These are phyloP conservation scores for Busseola fusca DNA, from an alignment of 2,888 invertebrate genomes.

Conservation along the genomic window DNA sequence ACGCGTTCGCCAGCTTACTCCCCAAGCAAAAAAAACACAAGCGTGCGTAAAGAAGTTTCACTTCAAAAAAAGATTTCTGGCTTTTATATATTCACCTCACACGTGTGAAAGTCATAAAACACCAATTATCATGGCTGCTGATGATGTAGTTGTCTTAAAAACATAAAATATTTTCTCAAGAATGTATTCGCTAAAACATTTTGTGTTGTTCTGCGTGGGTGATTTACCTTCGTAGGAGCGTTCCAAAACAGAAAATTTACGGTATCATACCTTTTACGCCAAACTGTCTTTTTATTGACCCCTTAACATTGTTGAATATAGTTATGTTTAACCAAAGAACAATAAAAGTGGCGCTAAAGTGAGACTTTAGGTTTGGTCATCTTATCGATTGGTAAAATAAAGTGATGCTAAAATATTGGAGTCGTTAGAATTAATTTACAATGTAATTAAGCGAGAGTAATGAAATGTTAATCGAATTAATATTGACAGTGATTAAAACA, in stretches of 20 bases:
- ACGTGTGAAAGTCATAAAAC: constrained; percentile 32
- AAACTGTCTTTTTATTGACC: constrained; percentile 50
- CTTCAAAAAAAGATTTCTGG: too few relatives aligned
- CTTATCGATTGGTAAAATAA: constrained; percentile 17
- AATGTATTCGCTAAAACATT: constrained; percentile 22
- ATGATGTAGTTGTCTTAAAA: constrained; percentile 24
- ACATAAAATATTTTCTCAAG: constrained; percentile 10
- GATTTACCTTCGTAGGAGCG: constrained; percentile 42
- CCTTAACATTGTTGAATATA: constrained; percentile 15
- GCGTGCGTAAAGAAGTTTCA: too few relatives aligned
- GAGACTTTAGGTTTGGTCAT: not conserved
- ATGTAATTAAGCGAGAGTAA: not conserved
- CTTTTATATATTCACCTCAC: constrained; percentile 3
- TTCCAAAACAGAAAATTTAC: constrained; percentile 61
- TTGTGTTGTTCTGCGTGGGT: constrained; percentile 44
- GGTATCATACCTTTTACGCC: constrained; percentile 59
- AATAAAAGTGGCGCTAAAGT: constrained; percentile 31
- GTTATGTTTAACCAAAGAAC: constrained; percentile 26
- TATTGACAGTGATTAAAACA: constrained; percentile 4
- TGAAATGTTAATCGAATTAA: not conserved
- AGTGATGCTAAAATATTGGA: constrained; percentile 7
- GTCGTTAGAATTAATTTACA: constrained; percentile 5
- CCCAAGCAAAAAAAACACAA: too few relatives aligned
- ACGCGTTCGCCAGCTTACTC: too few relatives aligned
- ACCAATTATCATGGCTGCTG: constrained; percentile 10